Conservation (phyloP, 2,113 vertebrate genomes). For the Lophotis ruficrista region DNA sequence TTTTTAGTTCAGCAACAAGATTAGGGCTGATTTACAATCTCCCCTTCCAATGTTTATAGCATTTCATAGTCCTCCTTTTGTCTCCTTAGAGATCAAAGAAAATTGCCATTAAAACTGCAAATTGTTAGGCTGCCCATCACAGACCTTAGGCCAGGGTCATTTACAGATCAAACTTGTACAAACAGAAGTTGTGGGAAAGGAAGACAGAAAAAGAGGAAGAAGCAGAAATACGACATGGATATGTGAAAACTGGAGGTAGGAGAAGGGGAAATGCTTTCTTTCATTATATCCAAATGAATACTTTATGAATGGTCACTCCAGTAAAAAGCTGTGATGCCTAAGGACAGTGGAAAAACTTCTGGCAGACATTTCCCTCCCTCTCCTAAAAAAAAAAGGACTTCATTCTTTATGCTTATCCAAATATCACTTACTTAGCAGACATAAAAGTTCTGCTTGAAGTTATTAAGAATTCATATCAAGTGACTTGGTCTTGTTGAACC, state of each 20-base stretch:
- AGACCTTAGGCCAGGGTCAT: background rate
- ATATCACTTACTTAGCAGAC: background rate
- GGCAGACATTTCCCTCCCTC: fast-evolving
- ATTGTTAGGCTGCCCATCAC: background rate
- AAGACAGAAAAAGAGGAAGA: background rate
- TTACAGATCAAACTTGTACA: background rate
- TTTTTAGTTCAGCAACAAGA: background rate
- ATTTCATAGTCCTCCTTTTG: background rate
- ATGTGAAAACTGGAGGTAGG: background rate
- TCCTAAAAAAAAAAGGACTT: background rate
- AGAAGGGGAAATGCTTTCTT: background rate
- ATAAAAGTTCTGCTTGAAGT: background rate
- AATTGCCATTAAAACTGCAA: background rate
- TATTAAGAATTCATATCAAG: background rate
- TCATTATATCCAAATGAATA: background rate
- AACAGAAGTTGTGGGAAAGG: background rate
- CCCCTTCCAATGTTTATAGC: background rate
- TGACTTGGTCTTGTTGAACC: background rate
- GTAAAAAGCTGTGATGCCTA: background rate
- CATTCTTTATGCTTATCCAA: background rate
- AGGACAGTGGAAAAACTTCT: background rate
- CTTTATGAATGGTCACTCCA: background rate
- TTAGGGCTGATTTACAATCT: background rate
- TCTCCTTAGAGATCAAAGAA: background rate
- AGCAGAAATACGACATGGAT: background rate